Conservation (phyloP, 2,888 invertebrate genomes). For the Macrophya alboannulata region DNA sequence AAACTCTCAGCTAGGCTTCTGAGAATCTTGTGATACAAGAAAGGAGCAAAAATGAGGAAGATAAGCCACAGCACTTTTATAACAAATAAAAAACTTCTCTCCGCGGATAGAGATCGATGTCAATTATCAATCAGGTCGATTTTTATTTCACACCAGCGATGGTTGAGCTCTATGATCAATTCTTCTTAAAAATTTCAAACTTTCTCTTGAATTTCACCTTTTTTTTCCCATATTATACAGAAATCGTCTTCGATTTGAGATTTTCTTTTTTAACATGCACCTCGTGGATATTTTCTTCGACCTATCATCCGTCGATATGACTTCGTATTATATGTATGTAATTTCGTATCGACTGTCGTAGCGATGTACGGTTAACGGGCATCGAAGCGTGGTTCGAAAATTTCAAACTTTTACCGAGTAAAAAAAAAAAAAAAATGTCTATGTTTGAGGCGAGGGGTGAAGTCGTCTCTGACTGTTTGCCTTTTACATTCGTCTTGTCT, state of each 20-base stretch:
- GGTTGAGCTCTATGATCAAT: not conserved
- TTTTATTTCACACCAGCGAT: not conserved
- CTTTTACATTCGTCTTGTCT: not conserved
- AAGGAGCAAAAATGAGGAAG: slow-evolving; percentile 6
- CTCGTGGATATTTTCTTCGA: not conserved
- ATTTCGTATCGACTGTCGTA: not conserved
- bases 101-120: not conserved
- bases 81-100: not conserved
- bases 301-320: not conserved
- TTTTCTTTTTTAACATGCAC: not conserved
- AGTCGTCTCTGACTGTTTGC: slow-evolving; percentile 1
- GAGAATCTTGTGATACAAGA: not conserved
- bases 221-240: not conserved
- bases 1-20: slow-evolving; percentile 4
- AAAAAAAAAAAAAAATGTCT: not conserved
- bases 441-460: not conserved
- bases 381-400: not conserved
- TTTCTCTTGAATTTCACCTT: not conserved
- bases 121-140: not conserved
- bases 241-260: not conserved
- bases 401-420: not conserved
- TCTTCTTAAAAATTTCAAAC: not conserved
- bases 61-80: not conserved
- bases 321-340: not conserved
- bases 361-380: not conserved